Percentiles rank a stretch among this genome's conserved stretches.
Evolutionary conservation across 2,113 vertebrate species (phyloP).

Genomic region (Sinocyclocheilus grahami): DNA sequence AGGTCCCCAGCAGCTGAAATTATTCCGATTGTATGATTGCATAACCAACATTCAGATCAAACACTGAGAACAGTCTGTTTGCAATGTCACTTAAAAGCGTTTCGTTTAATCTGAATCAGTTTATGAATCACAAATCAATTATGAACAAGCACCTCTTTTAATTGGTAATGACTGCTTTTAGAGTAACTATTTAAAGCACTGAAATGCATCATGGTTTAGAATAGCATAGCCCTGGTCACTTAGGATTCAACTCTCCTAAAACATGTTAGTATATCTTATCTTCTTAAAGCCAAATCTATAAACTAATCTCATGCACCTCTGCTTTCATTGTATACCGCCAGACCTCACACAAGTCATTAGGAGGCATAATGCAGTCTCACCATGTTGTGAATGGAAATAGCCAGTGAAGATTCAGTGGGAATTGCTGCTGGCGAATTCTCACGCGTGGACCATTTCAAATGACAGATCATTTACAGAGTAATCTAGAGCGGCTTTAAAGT

Average conservation of each 20-base stretch:
- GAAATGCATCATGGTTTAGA: slow-evolving; percentile 35
- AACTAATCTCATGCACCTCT: slow-evolving; percentile 56
- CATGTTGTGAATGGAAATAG: slow-evolving; percentile 24
- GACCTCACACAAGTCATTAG: slow-evolving; percentile 39
- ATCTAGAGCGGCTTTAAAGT: not conserved
- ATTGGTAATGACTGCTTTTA: slow-evolving; percentile 34
- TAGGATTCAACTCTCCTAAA: slow-evolving; percentile 57
- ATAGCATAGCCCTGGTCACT: slow-evolving; percentile 49
- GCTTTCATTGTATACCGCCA: slow-evolving; percentile 55
- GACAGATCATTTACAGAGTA: slow-evolving; percentile 57
- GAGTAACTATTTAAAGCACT: slow-evolving; percentile 16
- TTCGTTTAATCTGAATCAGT: not conserved
- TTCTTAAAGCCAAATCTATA: slow-evolving; percentile 62
- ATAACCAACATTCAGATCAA: not conserved
- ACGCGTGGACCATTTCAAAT: slow-evolving; percentile 47
- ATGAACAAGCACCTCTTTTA: not conserved
- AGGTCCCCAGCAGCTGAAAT: not conserved
- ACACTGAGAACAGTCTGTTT: not conserved
- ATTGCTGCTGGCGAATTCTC: slow-evolving; percentile 42
- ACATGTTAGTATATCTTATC: slow-evolving; percentile 56
- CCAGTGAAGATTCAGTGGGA: slow-evolving; percentile 29
- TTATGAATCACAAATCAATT: not conserved
- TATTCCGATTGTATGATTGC: not conserved
- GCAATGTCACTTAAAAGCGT: not conserved
- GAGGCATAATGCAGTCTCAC: slow-evolving; percentile 25